These are phyloP conservation scores for Prosapia bicincta DNA, from an alignment of 2,888 invertebrate species.

Conservation along the genomic window DNA sequence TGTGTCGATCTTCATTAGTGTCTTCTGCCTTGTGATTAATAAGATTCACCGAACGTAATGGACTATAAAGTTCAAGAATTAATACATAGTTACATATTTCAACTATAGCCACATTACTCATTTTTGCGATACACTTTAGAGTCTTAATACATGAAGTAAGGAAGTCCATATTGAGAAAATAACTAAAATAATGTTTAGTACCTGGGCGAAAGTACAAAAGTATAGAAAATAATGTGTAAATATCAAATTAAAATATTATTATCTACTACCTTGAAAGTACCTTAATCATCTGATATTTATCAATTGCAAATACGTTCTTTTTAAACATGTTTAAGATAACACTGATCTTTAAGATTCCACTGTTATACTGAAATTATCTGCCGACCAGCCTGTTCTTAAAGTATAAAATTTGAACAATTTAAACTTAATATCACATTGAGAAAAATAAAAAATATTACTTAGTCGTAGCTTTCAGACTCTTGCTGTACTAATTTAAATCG, in stretches of 20 bases:
- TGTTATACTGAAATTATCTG: background rate
- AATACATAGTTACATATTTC: no score
- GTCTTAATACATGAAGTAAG: no score
- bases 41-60: no score
- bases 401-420: background rate
- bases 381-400: background rate
- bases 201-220: background rate
- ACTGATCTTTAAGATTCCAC: background rate
- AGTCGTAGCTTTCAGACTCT: conserved; percentile 87
- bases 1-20: no score
- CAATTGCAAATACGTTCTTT: background rate
- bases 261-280: background rate
- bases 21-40: no score
- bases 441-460: conserved; percentile 44
- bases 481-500: conserved; percentile 87
- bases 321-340: background rate
- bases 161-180: no score
- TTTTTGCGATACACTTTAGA: no score
- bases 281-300: background rate
- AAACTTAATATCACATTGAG: background rate
- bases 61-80: no score
- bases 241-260: no score
- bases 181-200: no score
- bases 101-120: no score
- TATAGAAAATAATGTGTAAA: background rate